These are phyloP conservation scores for Coelopa pilipes DNA, from an alignment of 2,888 invertebrate genomes.

Conservation along the genomic window DNA sequence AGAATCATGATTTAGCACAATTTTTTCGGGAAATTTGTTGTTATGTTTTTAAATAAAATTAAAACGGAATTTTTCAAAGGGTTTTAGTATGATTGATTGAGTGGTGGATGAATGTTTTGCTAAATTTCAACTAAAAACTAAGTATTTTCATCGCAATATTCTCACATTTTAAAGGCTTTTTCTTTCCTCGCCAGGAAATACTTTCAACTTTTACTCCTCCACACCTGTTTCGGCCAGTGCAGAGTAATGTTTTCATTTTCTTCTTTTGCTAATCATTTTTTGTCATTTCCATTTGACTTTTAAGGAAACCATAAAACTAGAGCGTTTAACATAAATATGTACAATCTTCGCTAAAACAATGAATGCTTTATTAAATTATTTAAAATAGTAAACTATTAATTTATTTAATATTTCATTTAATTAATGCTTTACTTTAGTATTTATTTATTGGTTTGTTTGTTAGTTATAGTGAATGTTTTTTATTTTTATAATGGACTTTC, in stretches of 20 bases:
- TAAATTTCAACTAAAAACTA: not conserved
- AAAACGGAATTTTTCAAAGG: slow-evolving; percentile 10
- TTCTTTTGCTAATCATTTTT: slow-evolving; percentile 40
- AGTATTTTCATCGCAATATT: slow-evolving; percentile 40
- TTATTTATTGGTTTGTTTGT: slow-evolving; percentile 24
- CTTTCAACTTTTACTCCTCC: slow-evolving; percentile 36
- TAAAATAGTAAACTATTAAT: not conserved
- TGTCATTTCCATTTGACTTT: slow-evolving; percentile 38
- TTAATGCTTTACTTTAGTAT: slow-evolving; percentile 18
- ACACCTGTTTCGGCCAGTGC: no score
- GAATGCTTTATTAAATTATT: not conserved
- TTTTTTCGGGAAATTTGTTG: slow-evolving; percentile 4
- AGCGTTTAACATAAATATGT: slow-evolving; percentile 5
- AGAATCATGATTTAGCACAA: not conserved
- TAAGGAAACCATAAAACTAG: slow-evolving; percentile 38
- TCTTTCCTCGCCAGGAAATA: slow-evolving; percentile 46
- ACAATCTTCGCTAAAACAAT: not conserved
- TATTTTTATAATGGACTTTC: slow-evolving; percentile 13
- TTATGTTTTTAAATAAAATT: slow-evolving; percentile 3
- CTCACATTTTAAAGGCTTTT: slow-evolving; percentile 46
- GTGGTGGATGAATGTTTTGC: not conserved
- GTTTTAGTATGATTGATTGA: not conserved
- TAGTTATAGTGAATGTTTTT: not conserved
- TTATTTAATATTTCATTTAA: slow-evolving; percentile 19
- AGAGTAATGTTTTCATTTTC: slow-evolving; percentile 13